Evolutionary conservation across 1,140 invertebrate genomes (phyloP).

Genomic region (Oryctes rhinoceros): DNA sequence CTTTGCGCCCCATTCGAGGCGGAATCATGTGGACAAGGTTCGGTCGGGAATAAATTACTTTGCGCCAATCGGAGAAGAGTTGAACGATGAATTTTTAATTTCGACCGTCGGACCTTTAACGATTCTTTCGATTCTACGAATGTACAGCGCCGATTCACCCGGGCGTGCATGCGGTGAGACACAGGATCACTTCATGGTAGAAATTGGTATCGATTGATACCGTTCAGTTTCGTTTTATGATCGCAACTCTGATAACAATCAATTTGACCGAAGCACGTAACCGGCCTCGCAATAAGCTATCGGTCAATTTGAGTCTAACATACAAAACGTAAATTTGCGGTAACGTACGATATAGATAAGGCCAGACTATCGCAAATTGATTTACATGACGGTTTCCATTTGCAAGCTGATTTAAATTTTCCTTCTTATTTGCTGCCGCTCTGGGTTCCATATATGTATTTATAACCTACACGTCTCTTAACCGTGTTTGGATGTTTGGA

Average conservation of each 20-base stretch:
- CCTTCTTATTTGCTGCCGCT: neutral
- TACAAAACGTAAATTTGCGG: neutral
- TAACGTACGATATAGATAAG: neutral
- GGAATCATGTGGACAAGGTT: neutral
- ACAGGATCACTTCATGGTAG: no score
- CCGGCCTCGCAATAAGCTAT: neutral
- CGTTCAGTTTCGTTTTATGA: neutral
- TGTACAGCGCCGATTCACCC: neutral
- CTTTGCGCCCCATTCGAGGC: neutral
- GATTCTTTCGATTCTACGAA: neutral
- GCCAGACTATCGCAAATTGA: neutral
- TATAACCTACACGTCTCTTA: neutral
- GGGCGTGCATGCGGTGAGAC: no score
- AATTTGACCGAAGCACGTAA: neutral
- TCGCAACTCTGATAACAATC: neutral
- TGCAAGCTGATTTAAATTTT: neutral
- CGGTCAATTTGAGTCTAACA: neutral
- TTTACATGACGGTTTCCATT: neutral
- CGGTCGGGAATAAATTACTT: neutral
- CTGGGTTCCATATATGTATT: neutral
- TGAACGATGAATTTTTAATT: constrained; percentile 18
- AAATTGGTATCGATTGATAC: neutral
- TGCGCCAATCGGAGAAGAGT: neutral
- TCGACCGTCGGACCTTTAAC: neutral
- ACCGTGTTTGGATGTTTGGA: no score